These are phyloP conservation scores for Antheraea assamensis DNA, from an alignment of 2,888 invertebrate species.

Conservation along the genomic window DNA sequence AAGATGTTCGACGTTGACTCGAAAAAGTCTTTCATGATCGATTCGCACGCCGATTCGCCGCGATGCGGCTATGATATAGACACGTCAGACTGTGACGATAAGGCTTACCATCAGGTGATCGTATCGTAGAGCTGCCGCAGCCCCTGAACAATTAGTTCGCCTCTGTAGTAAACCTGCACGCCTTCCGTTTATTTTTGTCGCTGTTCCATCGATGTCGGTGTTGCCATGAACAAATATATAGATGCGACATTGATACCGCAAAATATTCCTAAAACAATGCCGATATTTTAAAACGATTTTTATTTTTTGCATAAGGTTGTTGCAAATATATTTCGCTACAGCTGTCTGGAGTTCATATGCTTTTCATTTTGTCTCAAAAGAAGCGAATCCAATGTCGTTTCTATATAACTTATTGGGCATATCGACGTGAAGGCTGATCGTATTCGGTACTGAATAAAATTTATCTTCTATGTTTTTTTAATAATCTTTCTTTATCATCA, in stretches of 20 bases:
- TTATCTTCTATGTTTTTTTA: constrained; percentile 46
- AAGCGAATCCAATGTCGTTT: constrained; percentile 46
- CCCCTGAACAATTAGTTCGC: constrained; percentile 63
- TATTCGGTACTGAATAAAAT: constrained; percentile 57
- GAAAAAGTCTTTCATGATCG: constrained; percentile 73
- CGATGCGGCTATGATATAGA: constrained; percentile 79
- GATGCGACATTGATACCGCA: constrained; percentile 41
- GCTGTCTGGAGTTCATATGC: constrained; percentile 4
- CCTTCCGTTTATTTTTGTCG: constrained; percentile 73
- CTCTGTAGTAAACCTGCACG: constrained; percentile 77
- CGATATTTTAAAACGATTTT: background rate
- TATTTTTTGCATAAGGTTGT: background rate
- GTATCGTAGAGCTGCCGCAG: constrained; percentile 72
- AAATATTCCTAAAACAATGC: background rate
- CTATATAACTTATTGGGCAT: constrained; percentile 37
- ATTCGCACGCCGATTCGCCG: constrained; percentile 72
- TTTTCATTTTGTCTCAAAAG: constrained; percentile 6
- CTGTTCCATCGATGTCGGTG: constrained; percentile 60
- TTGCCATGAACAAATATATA: constrained; percentile 44
- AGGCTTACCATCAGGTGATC: constrained; percentile 77
- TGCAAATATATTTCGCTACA: background rate
- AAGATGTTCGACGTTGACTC: constrained; percentile 82
- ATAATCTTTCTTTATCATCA: constrained; percentile 54
- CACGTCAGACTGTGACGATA: constrained; percentile 78
- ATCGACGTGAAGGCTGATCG: constrained; percentile 43